Evolutionary conservation across 2,797 vertebrate species (phyloP), one percentile per base, ranked within the genome.

Genomic region (Falco concolor): DNA sequence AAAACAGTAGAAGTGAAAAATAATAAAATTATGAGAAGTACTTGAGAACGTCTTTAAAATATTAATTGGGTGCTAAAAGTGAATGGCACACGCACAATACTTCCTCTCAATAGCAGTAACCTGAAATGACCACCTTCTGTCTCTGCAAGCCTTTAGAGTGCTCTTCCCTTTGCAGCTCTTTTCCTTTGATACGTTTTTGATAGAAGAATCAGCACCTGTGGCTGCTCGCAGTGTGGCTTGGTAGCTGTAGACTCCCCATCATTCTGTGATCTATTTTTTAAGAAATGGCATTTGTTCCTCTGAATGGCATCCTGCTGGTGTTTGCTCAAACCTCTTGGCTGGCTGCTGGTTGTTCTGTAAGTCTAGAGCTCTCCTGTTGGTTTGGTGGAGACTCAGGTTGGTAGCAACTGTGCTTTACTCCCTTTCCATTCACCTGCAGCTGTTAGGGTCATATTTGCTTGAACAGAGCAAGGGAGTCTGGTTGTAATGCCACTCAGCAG

Each of bases 261-360:
- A 70, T 42, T 44, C 85, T 96, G 53, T 94, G 67, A 90, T 93
- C 36, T 86, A 80, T 96, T 95, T 82, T 92, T 95, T 34, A 96
- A 96, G 92, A 96, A 80, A n/a, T 79, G 70, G 61, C 34, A 80
- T 90, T 95, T 96, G 60, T 96, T 75, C n/a, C 53, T 93, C 84
- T 93, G 68, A 95, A 83, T 96, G 95, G 30, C 34, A 82, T 87
- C 53, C 64, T 73, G 70, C 63, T 94, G 93, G 47, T 67, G 53
- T 85, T 79, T 78, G 54, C 47, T 89, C 16, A 89, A 67, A 84
- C 57, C 79, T 89, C 67, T 95, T 90, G 69, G 81, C 76, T 88
- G 70, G 68, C 87, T 94, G 67, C 89, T 90, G 69, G 24, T 90
- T 92, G 54, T 88, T 94, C 56, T 92, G 28, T 64, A 52, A 93